These are phyloP conservation scores for human DNA, from an alignment of 2,113 vertebrate species.

Conservation along the genomic window DNA sequence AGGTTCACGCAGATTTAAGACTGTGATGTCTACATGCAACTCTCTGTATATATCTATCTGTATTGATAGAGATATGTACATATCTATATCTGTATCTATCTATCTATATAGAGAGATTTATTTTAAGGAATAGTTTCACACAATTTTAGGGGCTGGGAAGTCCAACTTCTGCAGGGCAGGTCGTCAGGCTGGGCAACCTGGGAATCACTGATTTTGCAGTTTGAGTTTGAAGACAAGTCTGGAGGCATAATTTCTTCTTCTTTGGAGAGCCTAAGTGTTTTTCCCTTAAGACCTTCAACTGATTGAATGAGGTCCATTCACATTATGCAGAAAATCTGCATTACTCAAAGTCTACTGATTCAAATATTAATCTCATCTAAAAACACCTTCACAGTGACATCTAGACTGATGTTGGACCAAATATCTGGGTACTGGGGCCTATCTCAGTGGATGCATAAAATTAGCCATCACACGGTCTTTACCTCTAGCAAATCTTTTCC, in stretches of 20 bases:
- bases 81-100: too few relatives aligned
- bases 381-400: background rate
- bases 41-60: background rate
- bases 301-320: background rate
- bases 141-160: background rate
- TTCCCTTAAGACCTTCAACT: background rate
- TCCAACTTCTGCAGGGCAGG: background rate
- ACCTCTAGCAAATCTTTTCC: background rate
- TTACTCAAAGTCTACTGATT: background rate
- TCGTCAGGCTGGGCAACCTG: background rate
- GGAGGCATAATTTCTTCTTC: background rate
- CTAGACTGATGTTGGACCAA: background rate
- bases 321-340: background rate
- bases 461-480: background rate
- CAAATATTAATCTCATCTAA: background rate
- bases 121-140: background rate
- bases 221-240: background rate
- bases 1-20: background rate
- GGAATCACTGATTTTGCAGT: background rate
- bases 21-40: background rate
- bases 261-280: background rate
- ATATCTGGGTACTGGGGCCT: too few relatives aligned
- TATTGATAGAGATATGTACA: background rate
- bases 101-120: background rate
- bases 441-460: background rate